A percentile compares a stretch with the other conserved stretches of the same genome.
These are phyloP conservation scores for Anoplophora glabripennis DNA, from an alignment of 1,140 invertebrate genomes.

Conservation along the genomic window DNA sequence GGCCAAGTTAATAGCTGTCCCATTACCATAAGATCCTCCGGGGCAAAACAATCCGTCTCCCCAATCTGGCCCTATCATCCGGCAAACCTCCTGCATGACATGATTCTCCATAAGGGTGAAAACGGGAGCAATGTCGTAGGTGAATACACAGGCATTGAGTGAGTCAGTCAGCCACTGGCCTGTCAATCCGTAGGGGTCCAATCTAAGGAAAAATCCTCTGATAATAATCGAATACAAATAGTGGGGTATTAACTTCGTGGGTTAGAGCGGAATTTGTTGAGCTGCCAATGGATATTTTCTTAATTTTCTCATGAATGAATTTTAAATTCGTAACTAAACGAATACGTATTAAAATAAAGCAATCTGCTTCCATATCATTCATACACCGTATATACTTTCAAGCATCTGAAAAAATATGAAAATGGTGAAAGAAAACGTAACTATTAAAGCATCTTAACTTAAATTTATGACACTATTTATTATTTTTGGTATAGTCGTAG, in stretches of 20 bases:
- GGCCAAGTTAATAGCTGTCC: slow-evolving; percentile 65
- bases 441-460: no score
- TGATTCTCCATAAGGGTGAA: slow-evolving; percentile 55
- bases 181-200: slow-evolving; percentile 56
- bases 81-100: slow-evolving; percentile 54
- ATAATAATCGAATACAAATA: background rate
- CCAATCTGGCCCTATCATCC: slow-evolving; percentile 47
- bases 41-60: slow-evolving; percentile 70
- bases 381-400: no score
- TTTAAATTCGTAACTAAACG: no score
- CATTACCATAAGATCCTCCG: slow-evolving; percentile 72
- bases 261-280: no score
- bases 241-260: background rate
- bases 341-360: no score
- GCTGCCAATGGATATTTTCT: no score
- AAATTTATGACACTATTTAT: no score
- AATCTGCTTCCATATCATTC: no score
- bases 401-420: no score
- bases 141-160: slow-evolving; percentile 56
- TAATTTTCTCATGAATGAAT: no score
- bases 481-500: no score
- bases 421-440: no score
- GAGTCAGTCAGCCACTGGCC: slow-evolving; percentile 56
- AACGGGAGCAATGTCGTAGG: slow-evolving; percentile 56
- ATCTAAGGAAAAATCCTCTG: slow-evolving; percentile 30